phyloP scores from a whole-genome alignment of 2,797 vertebrate species.

The Pseudomugil gertrudae region DNA sequence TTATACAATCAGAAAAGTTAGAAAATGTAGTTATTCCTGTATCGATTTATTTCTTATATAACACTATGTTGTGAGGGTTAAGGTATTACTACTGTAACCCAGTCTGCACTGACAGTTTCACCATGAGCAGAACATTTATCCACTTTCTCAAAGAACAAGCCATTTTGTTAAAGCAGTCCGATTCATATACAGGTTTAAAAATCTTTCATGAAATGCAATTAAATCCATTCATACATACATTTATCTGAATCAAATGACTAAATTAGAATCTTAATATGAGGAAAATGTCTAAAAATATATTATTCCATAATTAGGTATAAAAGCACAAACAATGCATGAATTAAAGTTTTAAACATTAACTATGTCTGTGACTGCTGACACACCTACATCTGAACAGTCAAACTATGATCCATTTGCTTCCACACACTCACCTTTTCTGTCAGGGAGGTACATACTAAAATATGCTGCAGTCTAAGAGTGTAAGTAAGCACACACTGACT shows the following conservation, averaged over 20 bases:
- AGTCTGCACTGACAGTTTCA: no score
- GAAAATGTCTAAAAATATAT: not conserved
- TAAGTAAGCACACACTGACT: constrained; percentile 29
- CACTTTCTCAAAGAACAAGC: not conserved
- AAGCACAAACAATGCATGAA: not conserved
- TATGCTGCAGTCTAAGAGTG: constrained; percentile 60
- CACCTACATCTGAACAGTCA: constrained; percentile 47
- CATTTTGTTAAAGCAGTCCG: not conserved
- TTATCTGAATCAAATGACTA: not conserved
- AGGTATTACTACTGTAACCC: not conserved
- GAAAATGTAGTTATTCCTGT: not conserved
- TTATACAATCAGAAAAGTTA: not conserved
- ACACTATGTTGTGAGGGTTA: not conserved
- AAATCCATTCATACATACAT: not conserved
- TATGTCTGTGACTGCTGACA: constrained; percentile 30
- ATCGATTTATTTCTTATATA: not conserved
- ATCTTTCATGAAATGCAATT: no score
- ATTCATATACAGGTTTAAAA: constrained; percentile 2
- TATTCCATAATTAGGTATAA: no score
- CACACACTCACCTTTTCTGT: constrained; percentile 44
- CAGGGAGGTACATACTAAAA: constrained; percentile 42
- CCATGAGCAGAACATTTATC: no score
- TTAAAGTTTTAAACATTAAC: constrained; percentile 3
- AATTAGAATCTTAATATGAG: not conserved
- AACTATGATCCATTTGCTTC: constrained; percentile 33